Evolutionary conservation across 2,888 invertebrate species (phyloP).

Genomic region (Chouioia cunea): DNA sequence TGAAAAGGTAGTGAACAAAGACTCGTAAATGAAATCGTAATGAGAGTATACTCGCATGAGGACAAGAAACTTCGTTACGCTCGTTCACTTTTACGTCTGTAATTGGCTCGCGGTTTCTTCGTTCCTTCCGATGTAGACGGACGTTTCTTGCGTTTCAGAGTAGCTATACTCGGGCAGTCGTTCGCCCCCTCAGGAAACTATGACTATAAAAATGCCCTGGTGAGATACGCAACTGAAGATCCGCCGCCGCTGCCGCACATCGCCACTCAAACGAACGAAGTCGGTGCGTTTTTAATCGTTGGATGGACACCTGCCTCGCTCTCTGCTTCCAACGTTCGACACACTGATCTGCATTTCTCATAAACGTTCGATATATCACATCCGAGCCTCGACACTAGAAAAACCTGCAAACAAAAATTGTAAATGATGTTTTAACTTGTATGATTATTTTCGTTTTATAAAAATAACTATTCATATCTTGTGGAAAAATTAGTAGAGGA

Average conservation of each 20-base stretch:
- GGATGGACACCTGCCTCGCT: slow-evolving; percentile 58
- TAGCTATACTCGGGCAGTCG: too few relatives aligned
- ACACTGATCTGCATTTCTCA: slow-evolving; percentile 8
- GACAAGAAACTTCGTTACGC: slow-evolving; percentile 48
- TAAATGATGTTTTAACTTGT: too few relatives aligned
- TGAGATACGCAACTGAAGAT: slow-evolving; percentile 49
- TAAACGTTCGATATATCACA: background rate
- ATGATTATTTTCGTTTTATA: too few relatives aligned
- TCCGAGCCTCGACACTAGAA: too few relatives aligned
- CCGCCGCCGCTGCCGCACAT: slow-evolving; percentile 52
- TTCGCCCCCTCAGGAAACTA: slow-evolving; percentile 54
- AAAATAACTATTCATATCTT: too few relatives aligned
- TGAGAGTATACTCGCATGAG: slow-evolving; percentile 37
- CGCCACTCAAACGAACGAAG: slow-evolving; percentile 57
- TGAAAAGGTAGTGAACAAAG: slow-evolving; percentile 40
- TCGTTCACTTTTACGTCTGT: slow-evolving; percentile 47
- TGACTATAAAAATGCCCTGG: slow-evolving; percentile 56
- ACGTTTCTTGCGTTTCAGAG: slow-evolving; percentile 27
- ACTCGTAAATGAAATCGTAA: slow-evolving; percentile 44
- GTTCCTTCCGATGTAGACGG: slow-evolving; percentile 21
- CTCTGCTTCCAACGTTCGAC: slow-evolving; percentile 19
- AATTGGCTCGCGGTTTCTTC: slow-evolving; percentile 48
- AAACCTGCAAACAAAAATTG: too few relatives aligned
- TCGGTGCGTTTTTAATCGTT: slow-evolving; percentile 62
- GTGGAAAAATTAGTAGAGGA: too few relatives aligned